phyloP scores from a whole-genome alignment of 92 coral and sea anemone species.

The Montipora capitata region DNA sequence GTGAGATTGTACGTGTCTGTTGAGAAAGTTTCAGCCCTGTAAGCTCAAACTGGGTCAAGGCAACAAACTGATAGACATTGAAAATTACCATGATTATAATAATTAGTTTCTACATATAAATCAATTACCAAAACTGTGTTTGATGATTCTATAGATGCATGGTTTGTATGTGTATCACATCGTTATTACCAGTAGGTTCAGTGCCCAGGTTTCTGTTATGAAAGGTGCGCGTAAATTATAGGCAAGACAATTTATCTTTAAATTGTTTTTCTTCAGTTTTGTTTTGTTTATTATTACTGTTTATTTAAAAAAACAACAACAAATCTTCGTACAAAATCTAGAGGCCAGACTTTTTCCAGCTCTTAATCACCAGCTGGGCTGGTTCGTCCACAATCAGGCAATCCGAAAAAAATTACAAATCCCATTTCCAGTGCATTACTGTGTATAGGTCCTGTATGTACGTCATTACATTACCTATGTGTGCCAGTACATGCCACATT shows the following conservation, averaged over 20 bases:
- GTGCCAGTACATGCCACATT: neutral
- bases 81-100: neutral
- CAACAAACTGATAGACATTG: neutral
- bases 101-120: neutral
- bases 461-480: neutral
- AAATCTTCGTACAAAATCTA: too few species aligned
- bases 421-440: slow-evolving; percentile 7
- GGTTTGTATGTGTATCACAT: neutral
- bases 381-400: neutral
- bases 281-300: neutral
- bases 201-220: too few species aligned
- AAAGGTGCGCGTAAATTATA: too few species aligned
- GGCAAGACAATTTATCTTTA: neutral
- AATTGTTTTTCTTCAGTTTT: neutral
- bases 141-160: neutral
- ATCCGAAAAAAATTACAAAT: neutral
- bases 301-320: neutral
- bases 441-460: neutral
- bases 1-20: neutral
- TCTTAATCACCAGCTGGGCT: neutral
- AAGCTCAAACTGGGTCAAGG: neutral
- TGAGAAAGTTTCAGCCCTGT: neutral
- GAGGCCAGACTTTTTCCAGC: neutral
- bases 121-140: neutral
- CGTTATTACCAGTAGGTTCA: neutral